phyloP scores from a whole-genome alignment of 1,140 invertebrate genomes.

The Drosophila insularis region DNA sequence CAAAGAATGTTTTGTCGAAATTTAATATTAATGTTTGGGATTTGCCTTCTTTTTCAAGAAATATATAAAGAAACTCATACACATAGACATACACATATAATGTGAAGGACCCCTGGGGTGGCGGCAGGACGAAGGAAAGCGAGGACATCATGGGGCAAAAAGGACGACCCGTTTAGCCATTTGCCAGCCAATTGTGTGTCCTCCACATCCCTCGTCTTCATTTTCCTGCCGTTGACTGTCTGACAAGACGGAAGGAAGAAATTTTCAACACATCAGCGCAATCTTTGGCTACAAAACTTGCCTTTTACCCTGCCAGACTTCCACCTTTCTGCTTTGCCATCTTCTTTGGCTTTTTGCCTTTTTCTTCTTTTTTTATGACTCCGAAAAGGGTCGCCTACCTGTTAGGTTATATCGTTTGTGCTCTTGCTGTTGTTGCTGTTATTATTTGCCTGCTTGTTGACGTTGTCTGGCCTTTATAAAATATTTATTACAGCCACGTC shows the following conservation, averaged over 20 bases:
- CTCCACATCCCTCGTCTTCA: constrained; percentile 28
- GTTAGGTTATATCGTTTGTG: constrained; percentile 33
- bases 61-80: constrained; percentile 58
- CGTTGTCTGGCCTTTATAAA: constrained; percentile 55
- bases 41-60: constrained; percentile 47
- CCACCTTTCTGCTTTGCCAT: background rate
- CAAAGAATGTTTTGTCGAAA: constrained; percentile 24
- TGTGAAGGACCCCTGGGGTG: constrained; percentile 11
- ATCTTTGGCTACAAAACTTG: constrained; percentile 62
- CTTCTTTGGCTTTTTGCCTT: background rate
- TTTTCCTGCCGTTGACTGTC: constrained; percentile 33
- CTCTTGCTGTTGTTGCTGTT: constrained; percentile 15
- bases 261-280: constrained; percentile 71
- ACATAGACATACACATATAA: constrained; percentile 10
- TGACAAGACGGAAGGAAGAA: constrained; percentile 73
- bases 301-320: background rate
- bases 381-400: constrained; percentile 42
- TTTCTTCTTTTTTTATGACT: constrained; percentile 39
- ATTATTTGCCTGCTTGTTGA: constrained; percentile 25
- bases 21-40: constrained; percentile 69
- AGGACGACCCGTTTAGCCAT: constrained; percentile 62
- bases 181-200: constrained; percentile 74
- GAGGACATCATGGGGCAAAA: constrained; percentile 24
- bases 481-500: constrained; percentile 57
- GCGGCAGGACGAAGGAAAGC: background rate